Percentiles rank a stretch among this genome's conserved stretches.
Conservation (phyloP, 2,888 invertebrate genomes). For the Platerodrilus igneus region DNA sequence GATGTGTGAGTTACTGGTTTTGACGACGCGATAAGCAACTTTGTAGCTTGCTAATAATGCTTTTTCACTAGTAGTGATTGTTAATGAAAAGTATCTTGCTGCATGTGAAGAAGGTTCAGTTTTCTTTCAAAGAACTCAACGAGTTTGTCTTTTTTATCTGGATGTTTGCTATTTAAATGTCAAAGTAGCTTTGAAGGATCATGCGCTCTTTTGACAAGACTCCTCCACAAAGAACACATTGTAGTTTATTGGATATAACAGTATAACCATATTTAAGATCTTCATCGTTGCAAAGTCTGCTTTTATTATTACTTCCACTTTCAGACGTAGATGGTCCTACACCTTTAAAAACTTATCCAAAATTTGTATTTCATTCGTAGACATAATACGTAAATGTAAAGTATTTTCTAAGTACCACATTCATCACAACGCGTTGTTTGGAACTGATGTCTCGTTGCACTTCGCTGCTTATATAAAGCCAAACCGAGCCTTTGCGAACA, state of each 20-base stretch:
- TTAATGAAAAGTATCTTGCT: conserved; percentile 1
- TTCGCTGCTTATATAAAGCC: not conserved
- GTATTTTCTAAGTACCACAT: too few species aligned
- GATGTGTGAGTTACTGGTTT: not conserved
- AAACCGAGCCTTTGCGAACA: too few species aligned
- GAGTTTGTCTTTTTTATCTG: too few species aligned
- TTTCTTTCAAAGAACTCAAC: conserved; percentile 3
- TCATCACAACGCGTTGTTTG: conserved; percentile 4
- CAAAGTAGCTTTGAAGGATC: too few species aligned
- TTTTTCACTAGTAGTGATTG: too few species aligned
- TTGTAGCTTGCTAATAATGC: not conserved
- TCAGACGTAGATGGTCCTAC: too few species aligned
- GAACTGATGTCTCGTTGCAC: conserved; percentile 1
- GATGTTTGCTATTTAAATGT: too few species aligned
- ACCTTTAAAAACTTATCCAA: conserved; percentile 1
- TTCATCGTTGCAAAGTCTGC: too few species aligned
- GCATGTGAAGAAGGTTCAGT: conserved; percentile 1
- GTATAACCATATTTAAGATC: too few species aligned
- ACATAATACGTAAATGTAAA: not conserved
- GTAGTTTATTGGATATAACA: too few species aligned
- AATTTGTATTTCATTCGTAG: not conserved
- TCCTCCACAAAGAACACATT: too few species aligned
- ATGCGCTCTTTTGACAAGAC: too few species aligned
- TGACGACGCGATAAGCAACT: conserved; percentile 2
- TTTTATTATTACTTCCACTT: not conserved